Base-by-base conservation (phyloP, 2,113 vertebrate genomes). In the Alethe castanea region DNA sequence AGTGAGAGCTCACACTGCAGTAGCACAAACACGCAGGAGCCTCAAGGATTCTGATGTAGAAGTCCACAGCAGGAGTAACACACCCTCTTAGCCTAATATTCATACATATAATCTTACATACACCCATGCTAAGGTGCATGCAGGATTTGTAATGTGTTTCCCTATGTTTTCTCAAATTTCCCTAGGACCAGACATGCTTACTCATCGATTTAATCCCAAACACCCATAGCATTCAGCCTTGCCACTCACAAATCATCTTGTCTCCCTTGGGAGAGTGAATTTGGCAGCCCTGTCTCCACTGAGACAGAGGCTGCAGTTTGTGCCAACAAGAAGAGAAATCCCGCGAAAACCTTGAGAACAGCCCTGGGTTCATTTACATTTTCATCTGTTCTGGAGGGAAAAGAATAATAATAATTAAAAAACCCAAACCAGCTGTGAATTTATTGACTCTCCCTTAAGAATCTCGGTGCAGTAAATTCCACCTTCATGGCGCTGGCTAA, bases 361-460 rank as follows among this genome's bases (percentile, higher is more conserved):
- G 84, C 88, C 91, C 76, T 71, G 69, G 85, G 81, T 90, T 96
- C 96, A 96, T 90, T 95, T 94, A 96, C 88, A 92, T 93, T 97
- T 95, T 90, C 52, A 52, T 84, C 60, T 88, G 84, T 87, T 95
- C 92, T 88, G 72, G 78, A 94, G 86, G 66, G 95, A 47, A 91
- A 91, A 86, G 29, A 50, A 85, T 9, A 22, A 62, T 56, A 83
- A 83, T 11, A 42, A 20, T 78, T 42, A 33, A 62, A 96, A 84
- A 73, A 6, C 6, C 12, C 83, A 91, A 64, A 74, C 38, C 91
- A 97, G 95, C 97, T 97, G 97, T 97, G 97, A 98, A 98, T 98
- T 98, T 98, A 98, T 97, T 95, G 97, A 97, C 98, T 97, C 94
- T 98, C 97, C 97, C 97, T 98, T 95, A 97, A 97, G 95, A 97